phyloP scores from a whole-genome alignment of 2,888 invertebrate species.

The Azorinus chamasolen region DNA sequence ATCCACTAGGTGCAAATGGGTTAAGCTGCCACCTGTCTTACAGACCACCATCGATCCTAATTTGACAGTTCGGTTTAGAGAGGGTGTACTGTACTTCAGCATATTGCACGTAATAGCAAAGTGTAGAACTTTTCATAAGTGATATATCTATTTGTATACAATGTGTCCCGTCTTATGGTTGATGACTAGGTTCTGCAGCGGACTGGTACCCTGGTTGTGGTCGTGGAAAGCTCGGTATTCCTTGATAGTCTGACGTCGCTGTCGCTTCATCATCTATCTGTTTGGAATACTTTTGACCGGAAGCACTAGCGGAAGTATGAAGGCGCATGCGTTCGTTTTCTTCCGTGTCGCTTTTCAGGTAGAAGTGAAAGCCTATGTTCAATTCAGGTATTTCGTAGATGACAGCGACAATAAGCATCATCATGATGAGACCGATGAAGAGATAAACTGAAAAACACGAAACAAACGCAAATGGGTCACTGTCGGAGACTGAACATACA shows the following conservation, averaged over 20 bases:
- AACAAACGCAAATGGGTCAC: slow-evolving; percentile 1
- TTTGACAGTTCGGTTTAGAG: too few relatives aligned
- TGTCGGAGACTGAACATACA: too few relatives aligned
- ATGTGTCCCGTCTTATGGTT: too few relatives aligned
- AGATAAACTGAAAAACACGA: slow-evolving; percentile 90
- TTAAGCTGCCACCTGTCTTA: too few relatives aligned
- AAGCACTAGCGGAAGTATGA: slow-evolving; percentile 58
- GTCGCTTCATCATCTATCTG: slow-evolving; percentile 76
- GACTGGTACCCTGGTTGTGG: slow-evolving; percentile 38
- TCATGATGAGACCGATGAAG: slow-evolving; percentile 92
- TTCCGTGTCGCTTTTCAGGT: slow-evolving; percentile 89
- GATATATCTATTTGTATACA: too few relatives aligned
- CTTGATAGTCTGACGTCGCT: slow-evolving; percentile 53
- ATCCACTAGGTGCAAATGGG: too few relatives aligned
- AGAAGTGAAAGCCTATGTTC: slow-evolving; percentile 93
- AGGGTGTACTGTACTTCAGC: too few relatives aligned
- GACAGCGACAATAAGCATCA: slow-evolving; percentile 94
- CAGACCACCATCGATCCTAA: too few relatives aligned
- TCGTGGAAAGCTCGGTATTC: slow-evolving; percentile 60
- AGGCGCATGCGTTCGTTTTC: slow-evolving; percentile 70
- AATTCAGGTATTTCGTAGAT: slow-evolving; percentile 96
- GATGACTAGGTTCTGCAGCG: background rate
- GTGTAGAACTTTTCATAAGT: too few relatives aligned
- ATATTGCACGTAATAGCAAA: too few relatives aligned
- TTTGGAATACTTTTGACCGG: slow-evolving; percentile 77